Evolutionary conservation across 1,140 invertebrate genomes (phyloP).

Genomic region (Megalopta genalis): DNA sequence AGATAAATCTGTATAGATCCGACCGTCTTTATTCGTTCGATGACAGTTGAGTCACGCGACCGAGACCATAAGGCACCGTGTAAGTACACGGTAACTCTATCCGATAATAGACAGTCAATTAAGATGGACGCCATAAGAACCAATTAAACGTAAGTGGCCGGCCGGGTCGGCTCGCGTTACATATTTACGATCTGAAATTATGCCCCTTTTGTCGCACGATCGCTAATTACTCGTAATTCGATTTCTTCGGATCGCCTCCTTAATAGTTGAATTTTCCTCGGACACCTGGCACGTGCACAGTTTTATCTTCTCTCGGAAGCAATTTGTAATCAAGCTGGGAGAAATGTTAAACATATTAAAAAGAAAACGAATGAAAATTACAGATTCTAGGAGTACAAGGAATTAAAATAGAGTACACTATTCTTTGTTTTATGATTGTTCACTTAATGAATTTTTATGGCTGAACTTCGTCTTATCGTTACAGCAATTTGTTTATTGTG

Average conservation of each 20-base stretch:
- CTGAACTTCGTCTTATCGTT: too few relatives aligned
- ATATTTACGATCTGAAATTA: conserved; percentile 69
- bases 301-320: too few relatives aligned
- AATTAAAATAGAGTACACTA: too few relatives aligned
- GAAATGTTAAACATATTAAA: too few relatives aligned
- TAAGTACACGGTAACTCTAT: conserved; percentile 68
- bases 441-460: too few relatives aligned
- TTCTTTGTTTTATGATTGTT: too few relatives aligned
- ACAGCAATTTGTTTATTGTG: too few relatives aligned
- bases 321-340: too few relatives aligned
- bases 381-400: too few relatives aligned
- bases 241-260: conserved; percentile 29
- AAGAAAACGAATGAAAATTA: too few relatives aligned
- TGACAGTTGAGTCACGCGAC: conserved; percentile 37
- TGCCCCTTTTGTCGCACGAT: conserved; percentile 49
- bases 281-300: conserved; percentile 13
- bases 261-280: conserved; percentile 53
- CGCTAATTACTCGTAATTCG: conserved; percentile 41
- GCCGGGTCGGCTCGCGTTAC: conserved; percentile 60
- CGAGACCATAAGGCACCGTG: conserved; percentile 53
- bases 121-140: conserved; percentile 66
- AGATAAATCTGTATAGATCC: conserved; percentile 31
- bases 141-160: conserved; percentile 67
- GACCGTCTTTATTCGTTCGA: conserved; percentile 30
- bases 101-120: conserved; percentile 70